phyloP scores from a whole-genome alignment of 1,140 invertebrate species.

The Hypothenemus hampei region DNA sequence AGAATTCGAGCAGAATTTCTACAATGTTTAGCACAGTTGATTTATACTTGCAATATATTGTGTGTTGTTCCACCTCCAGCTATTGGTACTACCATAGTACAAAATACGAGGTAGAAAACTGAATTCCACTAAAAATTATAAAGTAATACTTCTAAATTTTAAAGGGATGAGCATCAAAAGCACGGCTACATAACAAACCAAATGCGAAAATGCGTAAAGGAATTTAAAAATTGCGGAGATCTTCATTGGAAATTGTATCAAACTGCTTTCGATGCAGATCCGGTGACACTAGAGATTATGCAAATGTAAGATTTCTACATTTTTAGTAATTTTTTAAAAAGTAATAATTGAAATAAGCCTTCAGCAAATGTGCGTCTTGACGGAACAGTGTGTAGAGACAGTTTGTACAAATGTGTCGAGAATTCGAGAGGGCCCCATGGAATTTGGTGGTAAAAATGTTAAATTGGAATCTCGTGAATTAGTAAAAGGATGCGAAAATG shows the following conservation, averaged over 20 bases:
- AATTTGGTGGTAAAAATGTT: conserved; percentile 36
- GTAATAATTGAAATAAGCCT: conserved; percentile 48
- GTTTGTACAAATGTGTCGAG: conserved; percentile 50
- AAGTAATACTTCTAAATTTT: neutral
- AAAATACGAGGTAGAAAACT: conserved; percentile 49
- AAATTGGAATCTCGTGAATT: conserved; percentile 44
- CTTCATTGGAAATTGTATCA: conserved; percentile 81
- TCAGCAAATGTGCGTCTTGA: conserved; percentile 70
- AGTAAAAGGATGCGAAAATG: conserved; percentile 43
- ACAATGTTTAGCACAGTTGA: conserved; percentile 67
- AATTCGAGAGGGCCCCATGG: conserved; percentile 35
- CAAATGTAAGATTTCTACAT: conserved; percentile 49
- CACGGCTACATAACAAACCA: conserved; percentile 80
- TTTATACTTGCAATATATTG: conserved; percentile 74
- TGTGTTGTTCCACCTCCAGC: conserved; percentile 89
- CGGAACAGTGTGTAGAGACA: conserved; percentile 71
- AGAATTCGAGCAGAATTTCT: conserved; percentile 71
- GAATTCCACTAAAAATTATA: neutral
- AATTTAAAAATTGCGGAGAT: conserved; percentile 69
- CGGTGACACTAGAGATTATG: conserved; percentile 75
- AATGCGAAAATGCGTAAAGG: conserved; percentile 70
- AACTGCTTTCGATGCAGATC: conserved; percentile 90
- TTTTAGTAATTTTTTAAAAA: neutral
- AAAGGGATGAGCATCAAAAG: conserved; percentile 72
- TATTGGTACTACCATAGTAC: conserved; percentile 76